These are phyloP conservation scores for Pitangus sulphuratus DNA, from an alignment of 2,797 vertebrate species.

Conservation along the genomic window DNA sequence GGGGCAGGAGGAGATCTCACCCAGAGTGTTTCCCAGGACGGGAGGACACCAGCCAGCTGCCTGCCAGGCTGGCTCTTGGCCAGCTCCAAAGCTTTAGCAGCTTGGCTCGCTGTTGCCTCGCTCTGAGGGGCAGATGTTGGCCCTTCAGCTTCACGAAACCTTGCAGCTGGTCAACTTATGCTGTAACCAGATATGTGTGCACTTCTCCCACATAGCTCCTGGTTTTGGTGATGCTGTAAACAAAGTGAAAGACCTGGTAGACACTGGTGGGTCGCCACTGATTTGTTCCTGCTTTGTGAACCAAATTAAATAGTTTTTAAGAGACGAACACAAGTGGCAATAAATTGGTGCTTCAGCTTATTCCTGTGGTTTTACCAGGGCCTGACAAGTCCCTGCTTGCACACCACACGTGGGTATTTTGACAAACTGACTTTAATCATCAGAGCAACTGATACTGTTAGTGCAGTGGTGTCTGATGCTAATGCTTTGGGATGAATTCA, in stretches of 20 bases:
- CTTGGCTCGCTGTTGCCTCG: neutral
- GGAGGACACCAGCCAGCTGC: neutral
- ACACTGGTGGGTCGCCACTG: neutral
- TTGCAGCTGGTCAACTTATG: constrained; percentile 32
- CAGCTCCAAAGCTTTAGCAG: neutral
- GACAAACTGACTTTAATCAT: neutral
- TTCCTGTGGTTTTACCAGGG: neutral
- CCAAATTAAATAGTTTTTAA: neutral
- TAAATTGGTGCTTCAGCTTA: neutral
- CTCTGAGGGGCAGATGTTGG: constrained; percentile 34
- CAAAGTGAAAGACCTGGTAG: neutral
- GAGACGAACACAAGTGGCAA: neutral
- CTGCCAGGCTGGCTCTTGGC: neutral
- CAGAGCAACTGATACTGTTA: neutral
- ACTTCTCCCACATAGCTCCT: neutral
- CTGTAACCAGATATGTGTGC: neutral
- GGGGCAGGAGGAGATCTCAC: neutral
- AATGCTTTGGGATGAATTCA: neutral
- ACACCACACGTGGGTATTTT: neutral
- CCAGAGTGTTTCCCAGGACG: neutral
- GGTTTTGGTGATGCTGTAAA: neutral
- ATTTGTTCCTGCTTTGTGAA: neutral
- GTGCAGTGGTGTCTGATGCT: neutral
- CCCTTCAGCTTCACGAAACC: neutral
- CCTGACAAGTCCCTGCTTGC: neutral